Percentiles rank a stretch among this genome's conserved stretches.
phyloP scores from a whole-genome alignment of 2,888 invertebrate species.

The Acronicta leporina region DNA sequence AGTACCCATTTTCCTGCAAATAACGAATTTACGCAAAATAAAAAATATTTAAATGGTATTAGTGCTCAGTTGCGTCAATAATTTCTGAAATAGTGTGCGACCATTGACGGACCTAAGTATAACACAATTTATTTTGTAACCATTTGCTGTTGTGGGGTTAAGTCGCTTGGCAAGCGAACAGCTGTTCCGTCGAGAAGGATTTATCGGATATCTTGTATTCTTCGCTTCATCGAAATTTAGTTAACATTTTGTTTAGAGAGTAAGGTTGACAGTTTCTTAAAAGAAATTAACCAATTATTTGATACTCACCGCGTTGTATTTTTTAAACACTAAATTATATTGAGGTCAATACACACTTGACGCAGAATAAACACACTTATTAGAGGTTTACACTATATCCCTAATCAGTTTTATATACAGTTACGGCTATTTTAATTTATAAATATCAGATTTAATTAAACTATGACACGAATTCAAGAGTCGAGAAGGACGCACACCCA shows the following conservation, averaged over 20 bases:
- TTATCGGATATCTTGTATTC: constrained; percentile 16
- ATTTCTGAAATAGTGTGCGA: no score
- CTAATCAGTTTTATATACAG: constrained; percentile 53
- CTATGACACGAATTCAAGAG: constrained; percentile 79
- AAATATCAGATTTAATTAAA: constrained; percentile 66
- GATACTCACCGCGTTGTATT: constrained; percentile 75
- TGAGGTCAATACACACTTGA: constrained; percentile 68
- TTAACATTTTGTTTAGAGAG: constrained; percentile 34
- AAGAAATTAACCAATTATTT: constrained; percentile 51
- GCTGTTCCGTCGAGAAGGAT: constrained; percentile 52
- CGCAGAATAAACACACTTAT: constrained; percentile 68
- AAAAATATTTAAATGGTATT: no score
- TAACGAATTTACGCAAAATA: no score
- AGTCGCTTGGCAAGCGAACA: constrained; percentile 46
- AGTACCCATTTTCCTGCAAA: no score
- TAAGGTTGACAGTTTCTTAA: constrained; percentile 43
- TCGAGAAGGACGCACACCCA: constrained; percentile 75
- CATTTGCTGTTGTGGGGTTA: constrained; percentile 20
- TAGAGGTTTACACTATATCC: constrained; percentile 59
- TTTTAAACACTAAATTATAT: constrained; percentile 67
- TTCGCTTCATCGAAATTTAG: constrained; percentile 18
- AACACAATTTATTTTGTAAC: constrained; percentile 27
- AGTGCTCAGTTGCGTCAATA: no score
- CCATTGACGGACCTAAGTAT: no score
- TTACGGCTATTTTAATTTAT: constrained; percentile 64